phyloP scores from a whole-genome alignment of 2,797 vertebrate genomes.

The Cuculus canorus region DNA sequence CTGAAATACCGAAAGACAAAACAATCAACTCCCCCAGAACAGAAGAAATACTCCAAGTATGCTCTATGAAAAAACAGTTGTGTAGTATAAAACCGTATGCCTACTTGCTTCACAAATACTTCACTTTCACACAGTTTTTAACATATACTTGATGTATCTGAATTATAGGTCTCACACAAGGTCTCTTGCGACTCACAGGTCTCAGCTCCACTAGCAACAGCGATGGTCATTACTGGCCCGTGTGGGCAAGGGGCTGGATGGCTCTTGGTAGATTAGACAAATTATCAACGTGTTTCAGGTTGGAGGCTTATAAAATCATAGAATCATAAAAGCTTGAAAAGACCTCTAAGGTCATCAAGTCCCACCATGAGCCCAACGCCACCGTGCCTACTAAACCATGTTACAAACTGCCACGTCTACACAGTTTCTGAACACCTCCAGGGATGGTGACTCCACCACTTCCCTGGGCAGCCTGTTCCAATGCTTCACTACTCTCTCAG shows the following conservation, averaged over 20 bases:
- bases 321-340: too few species aligned
- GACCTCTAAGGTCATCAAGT: too few species aligned
- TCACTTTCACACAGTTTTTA: neutral
- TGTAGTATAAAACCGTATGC: neutral
- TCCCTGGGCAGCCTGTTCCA: too few species aligned
- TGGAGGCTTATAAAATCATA: neutral
- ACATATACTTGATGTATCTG: too few species aligned
- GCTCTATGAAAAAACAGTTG: neutral
- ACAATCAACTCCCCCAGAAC: rapidly evolving
- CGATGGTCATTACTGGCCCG: neutral
- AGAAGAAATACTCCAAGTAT: neutral
- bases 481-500: too few species aligned
- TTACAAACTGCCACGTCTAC: too few species aligned
- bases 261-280: neutral
- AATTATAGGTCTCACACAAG: neutral
- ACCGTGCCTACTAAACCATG: too few species aligned
- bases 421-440: too few species aligned
- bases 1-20: neutral
- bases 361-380: too few species aligned
- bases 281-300: neutral
- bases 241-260: neutral
- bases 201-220: neutral
- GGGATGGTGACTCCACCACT: too few species aligned
- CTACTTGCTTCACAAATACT: neutral
- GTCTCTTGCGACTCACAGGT: neutral